Evolutionary conservation across 2,888 invertebrate species (phyloP).

Genomic region (Diachrysia chrysitis): DNA sequence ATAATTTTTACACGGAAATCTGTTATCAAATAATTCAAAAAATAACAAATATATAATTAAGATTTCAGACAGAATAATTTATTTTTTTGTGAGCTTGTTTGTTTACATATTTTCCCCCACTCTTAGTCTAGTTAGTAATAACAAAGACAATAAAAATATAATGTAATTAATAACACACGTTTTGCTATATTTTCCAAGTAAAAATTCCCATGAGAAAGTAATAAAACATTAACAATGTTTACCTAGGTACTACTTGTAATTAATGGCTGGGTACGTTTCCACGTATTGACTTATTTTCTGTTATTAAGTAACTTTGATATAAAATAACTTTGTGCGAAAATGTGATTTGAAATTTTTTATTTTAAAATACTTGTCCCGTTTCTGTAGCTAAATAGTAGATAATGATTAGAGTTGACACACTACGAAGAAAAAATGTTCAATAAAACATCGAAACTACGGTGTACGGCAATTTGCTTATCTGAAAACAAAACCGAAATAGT

Average conservation of each 20-base stretch:
- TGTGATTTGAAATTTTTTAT: neutral
- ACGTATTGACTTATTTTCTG: neutral
- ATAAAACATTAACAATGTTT: neutral
- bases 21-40: too few species aligned
- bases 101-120: too few species aligned
- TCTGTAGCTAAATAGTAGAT: neutral
- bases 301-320: neutral
- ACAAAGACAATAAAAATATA: neutral
- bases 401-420: neutral
- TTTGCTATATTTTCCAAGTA: neutral
- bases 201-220: neutral
- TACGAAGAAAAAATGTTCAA: constrained; percentile 7
- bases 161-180: neutral
- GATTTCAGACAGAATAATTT: too few species aligned
- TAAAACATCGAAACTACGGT: constrained; percentile 31
- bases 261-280: neutral
- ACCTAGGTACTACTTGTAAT: neutral
- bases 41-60: too few species aligned
- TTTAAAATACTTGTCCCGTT: neutral
- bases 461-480: constrained; percentile 39
- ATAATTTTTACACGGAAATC: too few species aligned
- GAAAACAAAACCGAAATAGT: constrained; percentile 13
- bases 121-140: neutral
- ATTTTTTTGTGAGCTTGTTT: too few species aligned
- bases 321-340: neutral